Base-by-base conservation (phyloP, 2,888 invertebrate species). In the Morpho deidamia region DNA sequence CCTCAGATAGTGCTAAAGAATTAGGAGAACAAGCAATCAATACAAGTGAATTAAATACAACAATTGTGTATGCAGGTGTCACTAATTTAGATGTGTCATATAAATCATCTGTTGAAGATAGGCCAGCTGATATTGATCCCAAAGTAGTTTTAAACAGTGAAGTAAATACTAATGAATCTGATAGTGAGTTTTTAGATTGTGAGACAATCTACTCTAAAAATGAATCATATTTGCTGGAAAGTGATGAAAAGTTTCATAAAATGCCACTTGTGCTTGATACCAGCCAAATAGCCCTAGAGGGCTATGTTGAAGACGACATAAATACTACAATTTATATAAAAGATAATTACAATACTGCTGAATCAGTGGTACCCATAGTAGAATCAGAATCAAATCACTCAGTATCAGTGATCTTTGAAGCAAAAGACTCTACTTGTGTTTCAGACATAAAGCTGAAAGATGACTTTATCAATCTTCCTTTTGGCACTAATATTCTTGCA, bases 101-200 rank as follows among this genome's bases (percentile, higher is more conserved):
- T 72, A 74, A 78, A 55, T 72, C 78, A 38, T 39, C 69, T 11
- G n/a, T 70, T 2, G 64, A 47, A 59, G 74, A 81, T 48, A 76
- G 63, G 60, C 76, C 74, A 47, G 70, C 70, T 14, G 67, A 74
- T 14, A 52, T 58, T 40, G 61, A 67, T 53, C 35, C 34, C 32
- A 51, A 43, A 55, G 12, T 45, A 38, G 45, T n/a, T 48, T 58
- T 55, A 51, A 41, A 44, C 49, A 45, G 35, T 50, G 69, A 70
- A 50, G 45, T 51, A 51, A 56, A 62, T 57, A 54, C 65, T 47
- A 55, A 57, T 34, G 86, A 87, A 56, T 86, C 87, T 7, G 88
- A 88, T 59, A 67, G 75, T 67, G 87, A 87, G 59, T 88, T 88
- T 78, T 64, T 83, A 39, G 88, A 89, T 59, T 88, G 88, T 71